phyloP scores from a whole-genome alignment of 1,140 invertebrate genomes.

The Bradynema listronoti region DNA sequence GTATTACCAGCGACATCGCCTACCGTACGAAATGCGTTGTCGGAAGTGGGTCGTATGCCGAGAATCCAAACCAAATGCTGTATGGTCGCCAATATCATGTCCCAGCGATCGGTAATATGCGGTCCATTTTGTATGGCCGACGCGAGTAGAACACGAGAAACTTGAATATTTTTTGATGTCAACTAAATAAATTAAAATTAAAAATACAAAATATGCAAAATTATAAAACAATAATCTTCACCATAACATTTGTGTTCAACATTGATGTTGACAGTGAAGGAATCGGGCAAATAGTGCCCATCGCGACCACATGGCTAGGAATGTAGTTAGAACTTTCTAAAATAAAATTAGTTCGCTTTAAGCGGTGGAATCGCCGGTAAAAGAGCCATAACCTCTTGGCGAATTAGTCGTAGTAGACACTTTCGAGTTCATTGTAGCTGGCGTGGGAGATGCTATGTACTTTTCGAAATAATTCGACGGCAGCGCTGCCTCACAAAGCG shows the following conservation, averaged over 20 bases:
- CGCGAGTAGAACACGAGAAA: conserved; percentile 79
- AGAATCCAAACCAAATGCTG: conserved; percentile 94
- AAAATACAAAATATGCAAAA: no score
- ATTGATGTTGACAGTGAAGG: conserved; percentile 64
- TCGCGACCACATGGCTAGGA: conserved; percentile 45
- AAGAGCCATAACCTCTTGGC: no score
- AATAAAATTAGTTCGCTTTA: no score
- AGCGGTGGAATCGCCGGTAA: no score
- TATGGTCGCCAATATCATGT: conserved; percentile 84
- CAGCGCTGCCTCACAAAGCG: conserved; percentile 84
- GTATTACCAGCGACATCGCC: conserved; percentile 11
- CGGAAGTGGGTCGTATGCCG: conserved; percentile 70
- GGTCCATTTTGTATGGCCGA: conserved; percentile 84
- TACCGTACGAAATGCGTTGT: conserved; percentile 36
- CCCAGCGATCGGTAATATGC: conserved; percentile 84
- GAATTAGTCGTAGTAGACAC: no score
- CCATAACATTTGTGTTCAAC: conserved; percentile 89
- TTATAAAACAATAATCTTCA: conserved; percentile 52
- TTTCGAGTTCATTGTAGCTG: conserved; percentile 20
- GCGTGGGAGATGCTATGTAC: conserved; percentile 26
- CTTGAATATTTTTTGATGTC: conserved; percentile 91
- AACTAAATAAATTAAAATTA: conserved; percentile 62
- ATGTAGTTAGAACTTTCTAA: no score
- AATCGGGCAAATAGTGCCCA: conserved; percentile 51
- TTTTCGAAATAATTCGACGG: conserved; percentile 81